Percentiles rank a stretch among this genome's conserved stretches.
Conservation (phyloP, 2,113 vertebrate species). For the Zapus hudsonius region DNA sequence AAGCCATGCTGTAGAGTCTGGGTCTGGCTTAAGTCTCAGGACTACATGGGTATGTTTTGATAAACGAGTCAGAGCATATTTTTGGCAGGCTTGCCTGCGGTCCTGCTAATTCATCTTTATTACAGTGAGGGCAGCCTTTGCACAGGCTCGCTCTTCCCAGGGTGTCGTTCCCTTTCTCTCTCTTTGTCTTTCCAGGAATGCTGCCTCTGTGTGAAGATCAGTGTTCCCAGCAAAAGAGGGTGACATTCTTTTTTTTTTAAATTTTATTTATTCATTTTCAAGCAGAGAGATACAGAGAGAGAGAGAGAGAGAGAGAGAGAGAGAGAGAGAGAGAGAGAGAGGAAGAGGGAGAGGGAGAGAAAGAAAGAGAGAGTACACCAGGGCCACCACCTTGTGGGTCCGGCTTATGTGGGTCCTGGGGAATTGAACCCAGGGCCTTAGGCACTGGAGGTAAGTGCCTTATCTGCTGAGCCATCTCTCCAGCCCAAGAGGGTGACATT, state of each 20-base stretch:
- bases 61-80: not conserved
- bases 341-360: no score
- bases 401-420: no score
- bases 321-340: no score
- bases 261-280: no score
- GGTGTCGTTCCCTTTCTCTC: not conserved
- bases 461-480: no score
- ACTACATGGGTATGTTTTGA: not conserved
- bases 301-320: no score
- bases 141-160: not conserved
- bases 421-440: no score
- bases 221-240: not conserved
- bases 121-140: not conserved
- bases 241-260: no score
- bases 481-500: not conserved
- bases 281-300: no score
- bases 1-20: not conserved
- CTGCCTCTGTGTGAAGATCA: not conserved
- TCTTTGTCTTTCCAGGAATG: not conserved
- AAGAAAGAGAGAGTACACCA: no score
- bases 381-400: no score
- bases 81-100: not conserved
- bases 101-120: not conserved
- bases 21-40: not conserved
- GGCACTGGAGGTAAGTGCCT: no score